A percentile compares a stretch with the other conserved stretches of the same genome.
These are phyloP conservation scores for Campylorhamphus procurvoides DNA, from an alignment of 2,113 vertebrate species.

Conservation along the genomic window DNA sequence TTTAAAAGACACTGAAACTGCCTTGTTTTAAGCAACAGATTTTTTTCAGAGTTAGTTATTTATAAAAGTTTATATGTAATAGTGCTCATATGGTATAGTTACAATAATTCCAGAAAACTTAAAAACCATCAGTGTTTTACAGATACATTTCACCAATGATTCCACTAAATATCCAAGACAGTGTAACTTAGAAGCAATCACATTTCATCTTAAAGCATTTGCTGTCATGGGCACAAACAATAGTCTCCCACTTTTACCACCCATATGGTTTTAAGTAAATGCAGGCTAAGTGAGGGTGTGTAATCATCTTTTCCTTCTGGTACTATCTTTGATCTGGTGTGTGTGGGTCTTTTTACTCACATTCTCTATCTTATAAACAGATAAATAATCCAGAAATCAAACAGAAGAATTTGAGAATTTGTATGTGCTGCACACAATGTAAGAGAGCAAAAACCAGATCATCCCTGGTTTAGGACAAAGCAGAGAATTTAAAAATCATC, in stretches of 20 bases:
- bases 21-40: background rate
- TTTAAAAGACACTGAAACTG: background rate
- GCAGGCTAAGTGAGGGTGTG: background rate
- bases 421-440: background rate
- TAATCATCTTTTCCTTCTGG: background rate
- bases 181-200: background rate
- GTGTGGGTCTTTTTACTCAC: background rate
- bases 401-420: background rate
- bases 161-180: background rate
- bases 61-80: background rate
- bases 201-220: background rate
- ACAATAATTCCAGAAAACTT: background rate
- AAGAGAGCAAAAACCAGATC: background rate
- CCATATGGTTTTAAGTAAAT: background rate
- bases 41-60: background rate
- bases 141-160: background rate
- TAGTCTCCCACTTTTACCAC: fast-evolving
- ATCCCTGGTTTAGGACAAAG: background rate
- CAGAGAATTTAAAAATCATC: background rate
- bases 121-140: background rate
- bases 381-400: background rate
- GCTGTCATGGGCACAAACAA: background rate
- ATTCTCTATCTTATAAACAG: background rate
- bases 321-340: background rate
- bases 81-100: background rate